phyloP scores from a whole-genome alignment of 2,113 vertebrate species.

The Siniperca chuatsi region DNA sequence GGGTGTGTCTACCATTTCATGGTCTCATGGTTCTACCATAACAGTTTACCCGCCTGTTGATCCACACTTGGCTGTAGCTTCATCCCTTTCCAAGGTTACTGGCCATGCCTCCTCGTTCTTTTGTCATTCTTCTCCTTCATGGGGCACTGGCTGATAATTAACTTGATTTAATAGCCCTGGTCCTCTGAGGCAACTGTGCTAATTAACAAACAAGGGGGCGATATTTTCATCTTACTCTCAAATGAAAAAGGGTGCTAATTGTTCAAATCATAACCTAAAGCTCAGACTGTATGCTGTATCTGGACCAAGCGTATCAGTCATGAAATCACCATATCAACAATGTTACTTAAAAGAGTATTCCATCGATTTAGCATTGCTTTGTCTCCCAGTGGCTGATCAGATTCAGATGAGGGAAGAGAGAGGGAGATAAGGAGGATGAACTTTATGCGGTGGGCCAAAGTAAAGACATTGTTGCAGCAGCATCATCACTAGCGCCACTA shows the following conservation, averaged over 20 bases:
- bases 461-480: conserved; percentile 4
- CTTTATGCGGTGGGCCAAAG: background rate
- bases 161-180: conserved; percentile 72
- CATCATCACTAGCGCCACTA: background rate
- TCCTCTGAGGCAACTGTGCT: conserved; percentile 60
- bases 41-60: conserved; percentile 23
- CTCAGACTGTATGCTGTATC: conserved; percentile 16
- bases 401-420: background rate
- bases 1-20: background rate
- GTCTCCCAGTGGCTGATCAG: background rate
- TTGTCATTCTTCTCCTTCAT: conserved; percentile 42
- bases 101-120: background rate
- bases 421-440: background rate
- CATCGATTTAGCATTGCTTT: background rate
- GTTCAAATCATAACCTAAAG: conserved; percentile 42
- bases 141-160: conserved; percentile 71
- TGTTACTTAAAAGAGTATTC: background rate
- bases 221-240: conserved; percentile 68
- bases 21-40: background rate
- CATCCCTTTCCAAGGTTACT: conserved; percentile 36
- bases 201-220: conserved; percentile 72
- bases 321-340: background rate
- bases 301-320: background rate
- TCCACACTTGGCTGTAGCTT: conserved; percentile 10
- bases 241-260: conserved; percentile 63